phyloP scores from a whole-genome alignment of 2,888 invertebrate species.

The Resseliella maxima region DNA sequence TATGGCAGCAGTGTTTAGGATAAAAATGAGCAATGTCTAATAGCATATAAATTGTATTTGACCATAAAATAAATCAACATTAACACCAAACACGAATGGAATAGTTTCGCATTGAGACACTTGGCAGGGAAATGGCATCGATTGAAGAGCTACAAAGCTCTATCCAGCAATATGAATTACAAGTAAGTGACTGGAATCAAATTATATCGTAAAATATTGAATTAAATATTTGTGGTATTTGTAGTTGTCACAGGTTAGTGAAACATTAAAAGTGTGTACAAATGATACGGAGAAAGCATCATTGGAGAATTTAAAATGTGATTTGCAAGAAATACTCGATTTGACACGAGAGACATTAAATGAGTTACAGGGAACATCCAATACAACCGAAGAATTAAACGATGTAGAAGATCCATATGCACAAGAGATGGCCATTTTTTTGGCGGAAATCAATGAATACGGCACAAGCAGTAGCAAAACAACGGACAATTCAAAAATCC shows the following conservation, averaged over 20 bases:
- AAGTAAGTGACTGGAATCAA: conserved; percentile 1
- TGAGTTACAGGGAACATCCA: not conserved
- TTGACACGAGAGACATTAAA: conserved; percentile 74
- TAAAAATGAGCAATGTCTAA: conserved; percentile 6
- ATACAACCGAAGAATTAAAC: not conserved
- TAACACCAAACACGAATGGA: not conserved
- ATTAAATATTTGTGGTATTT: not conserved
- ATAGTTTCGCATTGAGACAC: not conserved
- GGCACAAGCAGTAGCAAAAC: conserved; percentile 57
- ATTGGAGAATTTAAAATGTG: conserved; percentile 72
- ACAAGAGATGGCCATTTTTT: conserved; percentile 64
- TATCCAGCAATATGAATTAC: conserved; percentile 54
- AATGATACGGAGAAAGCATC: conserved; percentile 71
- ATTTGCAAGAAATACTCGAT: conserved; percentile 76
- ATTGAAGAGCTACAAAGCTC: conserved; percentile 48
- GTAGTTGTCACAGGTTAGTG: conserved; percentile 75
- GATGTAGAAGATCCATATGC: conserved; percentile 59
- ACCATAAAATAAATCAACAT: not conserved
- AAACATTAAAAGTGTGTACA: conserved; percentile 69
- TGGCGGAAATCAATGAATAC: conserved; percentile 63
- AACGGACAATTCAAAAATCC: not conserved
- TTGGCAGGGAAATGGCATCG: conserved; percentile 52
- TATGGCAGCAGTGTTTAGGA: conserved; percentile 19
- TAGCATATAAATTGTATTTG: not conserved
- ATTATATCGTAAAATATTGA: not conserved